Conservation (phyloP, 1,140 invertebrate species). For the Tetramorium simillimum region DNA sequence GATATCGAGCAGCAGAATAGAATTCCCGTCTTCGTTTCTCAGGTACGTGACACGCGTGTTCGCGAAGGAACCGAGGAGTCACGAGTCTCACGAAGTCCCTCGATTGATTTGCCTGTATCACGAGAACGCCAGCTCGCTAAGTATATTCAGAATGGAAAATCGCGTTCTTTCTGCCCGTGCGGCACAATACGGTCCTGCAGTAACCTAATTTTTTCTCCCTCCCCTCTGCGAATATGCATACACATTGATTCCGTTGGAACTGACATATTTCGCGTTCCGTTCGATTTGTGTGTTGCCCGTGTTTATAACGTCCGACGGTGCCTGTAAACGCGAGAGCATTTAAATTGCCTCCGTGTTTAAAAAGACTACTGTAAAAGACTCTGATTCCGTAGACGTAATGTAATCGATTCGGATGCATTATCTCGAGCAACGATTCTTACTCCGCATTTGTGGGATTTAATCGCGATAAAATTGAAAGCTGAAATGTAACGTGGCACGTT, state of each 20-base stretch:
- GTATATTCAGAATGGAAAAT: conserved; percentile 31
- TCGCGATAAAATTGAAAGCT: conserved; percentile 59
- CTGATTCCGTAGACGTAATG: background rate
- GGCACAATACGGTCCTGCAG: background rate
- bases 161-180: background rate
- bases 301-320: background rate
- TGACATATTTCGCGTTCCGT: background rate
- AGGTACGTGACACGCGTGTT: conserved; percentile 58
- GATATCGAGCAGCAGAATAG: conserved; percentile 32
- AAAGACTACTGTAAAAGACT: background rate
- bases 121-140: conserved; percentile 21
- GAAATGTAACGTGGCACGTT: conserved; percentile 40
- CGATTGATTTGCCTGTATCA: conserved; percentile 67
- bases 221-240: background rate
- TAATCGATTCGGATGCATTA: background rate
- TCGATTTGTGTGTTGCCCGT: background rate
- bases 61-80: conserved; percentile 15
- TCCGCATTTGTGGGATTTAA: background rate
- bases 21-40: conserved; percentile 35
- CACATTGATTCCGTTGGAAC: conserved; percentile 12
- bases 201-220: conserved; percentile 15
- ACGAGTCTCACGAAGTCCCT: conserved; percentile 33
- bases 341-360: background rate
- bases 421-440: background rate
- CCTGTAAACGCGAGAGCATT: background rate